Conservation (phyloP, 2,797 vertebrate species). For the Micromesistius poutassou region DNA sequence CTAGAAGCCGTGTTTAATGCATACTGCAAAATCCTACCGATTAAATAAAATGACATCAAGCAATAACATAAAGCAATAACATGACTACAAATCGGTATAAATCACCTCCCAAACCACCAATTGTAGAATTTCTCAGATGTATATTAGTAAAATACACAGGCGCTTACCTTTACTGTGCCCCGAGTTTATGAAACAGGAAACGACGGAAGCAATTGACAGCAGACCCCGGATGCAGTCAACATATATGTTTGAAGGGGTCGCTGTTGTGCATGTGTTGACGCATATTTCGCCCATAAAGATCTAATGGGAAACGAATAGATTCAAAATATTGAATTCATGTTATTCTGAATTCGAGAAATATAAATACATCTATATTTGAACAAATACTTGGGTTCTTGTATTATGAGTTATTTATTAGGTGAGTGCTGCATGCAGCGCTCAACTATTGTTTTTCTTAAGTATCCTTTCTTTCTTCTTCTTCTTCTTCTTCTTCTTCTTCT, state of each 20-base stretch:
- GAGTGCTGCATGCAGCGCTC: no score
- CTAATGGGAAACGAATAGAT: neutral
- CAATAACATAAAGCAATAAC: neutral
- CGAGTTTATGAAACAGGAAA: slow-evolving; percentile 40
- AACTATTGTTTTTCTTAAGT: no score
- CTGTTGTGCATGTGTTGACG: neutral
- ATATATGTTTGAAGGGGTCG: neutral
- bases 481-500: no score
- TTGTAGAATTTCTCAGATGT: neutral
- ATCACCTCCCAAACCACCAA: neutral
- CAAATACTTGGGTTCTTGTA: neutral
- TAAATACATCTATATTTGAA: neutral
- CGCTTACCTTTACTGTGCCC: slow-evolving; percentile 45
- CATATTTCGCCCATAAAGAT: neutral
- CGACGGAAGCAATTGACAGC: slow-evolving; percentile 42
- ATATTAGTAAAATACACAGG: neutral
- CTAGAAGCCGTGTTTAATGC: slow-evolving; percentile 33
- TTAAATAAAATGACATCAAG: neutral
- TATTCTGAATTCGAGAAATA: neutral
- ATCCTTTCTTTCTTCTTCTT: no score
- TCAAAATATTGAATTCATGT: neutral
- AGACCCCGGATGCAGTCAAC: slow-evolving; percentile 34
- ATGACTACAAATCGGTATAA: neutral
- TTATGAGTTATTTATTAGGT: neutral
- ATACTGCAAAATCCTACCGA: neutral